Conservation (phyloP, 53 echinoderm and acorn worm genomes). For the Zoroaster sp. region DNA sequence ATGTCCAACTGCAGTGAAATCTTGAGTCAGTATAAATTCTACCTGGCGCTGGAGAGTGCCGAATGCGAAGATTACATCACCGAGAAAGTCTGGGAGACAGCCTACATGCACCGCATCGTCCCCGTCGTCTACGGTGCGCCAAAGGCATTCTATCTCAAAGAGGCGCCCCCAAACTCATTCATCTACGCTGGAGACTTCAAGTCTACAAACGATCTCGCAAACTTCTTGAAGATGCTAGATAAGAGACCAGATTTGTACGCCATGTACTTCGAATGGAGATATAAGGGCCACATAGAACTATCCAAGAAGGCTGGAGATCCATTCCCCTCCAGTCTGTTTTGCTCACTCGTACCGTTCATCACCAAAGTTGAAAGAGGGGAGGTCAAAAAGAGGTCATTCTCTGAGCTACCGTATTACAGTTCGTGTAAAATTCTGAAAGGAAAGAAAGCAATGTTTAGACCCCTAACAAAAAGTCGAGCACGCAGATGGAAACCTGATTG, state of each 20-base stretch:
- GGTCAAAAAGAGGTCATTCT: conserved; percentile 49
- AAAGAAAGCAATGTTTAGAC: neutral
- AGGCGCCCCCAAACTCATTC: conserved; percentile 81
- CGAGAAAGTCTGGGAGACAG: conserved; percentile 80
- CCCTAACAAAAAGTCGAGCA: neutral
- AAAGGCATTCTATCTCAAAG: conserved; percentile 56
- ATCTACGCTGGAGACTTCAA: conserved; percentile 84
- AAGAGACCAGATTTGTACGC: conserved; percentile 63
- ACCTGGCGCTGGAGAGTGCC: conserved; percentile 78
- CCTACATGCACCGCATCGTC: conserved; percentile 65
- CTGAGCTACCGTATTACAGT: conserved; percentile 61
- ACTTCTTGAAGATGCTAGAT: conserved; percentile 65
- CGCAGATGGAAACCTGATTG: neutral
- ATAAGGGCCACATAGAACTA: conserved; percentile 51
- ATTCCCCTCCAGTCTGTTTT: conserved; percentile 55
- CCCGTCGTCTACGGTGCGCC: conserved; percentile 86
- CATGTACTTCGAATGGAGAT: conserved; percentile 81
- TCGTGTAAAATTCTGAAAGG: conserved; percentile 54
- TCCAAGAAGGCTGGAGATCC: conserved; percentile 38
- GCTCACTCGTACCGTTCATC: conserved; percentile 67
- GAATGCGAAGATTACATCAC: conserved; percentile 84
- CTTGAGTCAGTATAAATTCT: conserved; percentile 83
- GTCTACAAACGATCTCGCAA: conserved; percentile 63
- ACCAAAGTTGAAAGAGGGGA: conserved; percentile 51
- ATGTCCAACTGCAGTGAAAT: conserved; percentile 65